Conservation (phyloP, 2,888 invertebrate species). For the Esperia sulphurella region DNA sequence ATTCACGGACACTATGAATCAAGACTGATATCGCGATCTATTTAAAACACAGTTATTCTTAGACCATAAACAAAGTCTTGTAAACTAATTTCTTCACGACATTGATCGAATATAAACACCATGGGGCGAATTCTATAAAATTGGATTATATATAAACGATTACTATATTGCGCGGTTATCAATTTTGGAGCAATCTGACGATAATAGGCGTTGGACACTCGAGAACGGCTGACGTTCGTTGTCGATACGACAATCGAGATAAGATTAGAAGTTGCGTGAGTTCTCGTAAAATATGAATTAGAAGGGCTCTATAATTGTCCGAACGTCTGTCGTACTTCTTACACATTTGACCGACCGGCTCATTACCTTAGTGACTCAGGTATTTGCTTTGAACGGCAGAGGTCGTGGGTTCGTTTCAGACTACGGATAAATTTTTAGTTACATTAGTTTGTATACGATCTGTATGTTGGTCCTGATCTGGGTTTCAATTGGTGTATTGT, state of each 20-base stretch:
- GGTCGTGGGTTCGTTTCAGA: too few species aligned
- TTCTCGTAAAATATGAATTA: slow-evolving; percentile 19
- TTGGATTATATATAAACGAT: too few species aligned
- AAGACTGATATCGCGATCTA: neutral
- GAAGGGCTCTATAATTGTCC: neutral
- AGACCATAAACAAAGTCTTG: neutral
- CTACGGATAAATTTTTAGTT: too few species aligned
- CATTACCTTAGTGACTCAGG: too few species aligned
- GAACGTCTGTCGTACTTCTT: too few species aligned
- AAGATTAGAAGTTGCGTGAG: slow-evolving; percentile 16
- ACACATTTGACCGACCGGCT: too few species aligned
- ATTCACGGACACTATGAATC: neutral
- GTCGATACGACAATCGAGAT: slow-evolving; percentile 23
- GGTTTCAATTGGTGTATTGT: too few species aligned
- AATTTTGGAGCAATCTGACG: slow-evolving; percentile 34
- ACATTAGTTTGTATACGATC: too few species aligned
- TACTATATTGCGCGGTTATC: slow-evolving; percentile 28
- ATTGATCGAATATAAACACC: neutral
- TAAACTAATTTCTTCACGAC: neutral
- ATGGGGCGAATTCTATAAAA: neutral
- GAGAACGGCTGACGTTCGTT: slow-evolving; percentile 27
- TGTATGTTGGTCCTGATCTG: too few species aligned
- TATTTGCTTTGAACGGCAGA: too few species aligned
- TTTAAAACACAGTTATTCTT: neutral
- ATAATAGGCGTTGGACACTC: slow-evolving; percentile 32